Conservation (phyloP, 1,140 invertebrate genomes). For the Drosophila tsacasi region DNA sequence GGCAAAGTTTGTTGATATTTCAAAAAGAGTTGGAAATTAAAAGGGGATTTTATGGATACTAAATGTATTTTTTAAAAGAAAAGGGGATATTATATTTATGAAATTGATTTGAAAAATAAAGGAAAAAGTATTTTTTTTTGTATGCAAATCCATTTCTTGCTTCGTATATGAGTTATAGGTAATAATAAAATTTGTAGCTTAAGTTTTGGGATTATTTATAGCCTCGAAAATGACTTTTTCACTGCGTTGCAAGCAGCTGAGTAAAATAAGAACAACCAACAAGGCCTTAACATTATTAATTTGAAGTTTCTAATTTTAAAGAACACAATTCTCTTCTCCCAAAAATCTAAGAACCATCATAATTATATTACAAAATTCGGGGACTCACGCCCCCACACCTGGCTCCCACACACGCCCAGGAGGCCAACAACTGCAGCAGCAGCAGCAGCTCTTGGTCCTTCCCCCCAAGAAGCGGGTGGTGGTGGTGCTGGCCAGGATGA, state of each 20-base stretch:
- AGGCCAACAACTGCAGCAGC: conserved; percentile 58
- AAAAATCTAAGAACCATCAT: neutral
- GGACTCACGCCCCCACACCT: conserved; percentile 21
- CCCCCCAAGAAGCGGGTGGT: conserved; percentile 11
- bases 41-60: neutral
- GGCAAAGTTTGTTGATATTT: neutral
- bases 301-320: neutral
- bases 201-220: too few species aligned
- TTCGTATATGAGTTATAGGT: too few species aligned
- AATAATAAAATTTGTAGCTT: too few species aligned
- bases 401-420: conserved; percentile 30
- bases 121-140: too few species aligned
- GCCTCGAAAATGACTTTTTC: neutral
- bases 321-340: neutral
- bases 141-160: too few species aligned
- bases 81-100: too few species aligned
- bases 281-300: neutral
- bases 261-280: too few species aligned
- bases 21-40: fast-evolving
- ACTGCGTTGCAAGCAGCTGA: too few species aligned
- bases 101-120: too few species aligned
- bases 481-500: neutral
- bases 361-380: neutral
- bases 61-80: neutral
- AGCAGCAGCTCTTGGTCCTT: conserved; percentile 47